Percentiles rank a stretch among this genome's conserved stretches.
These are phyloP conservation scores for Pangasius larnaudii DNA, from an alignment of 2,797 vertebrate species.

Conservation along the genomic window DNA sequence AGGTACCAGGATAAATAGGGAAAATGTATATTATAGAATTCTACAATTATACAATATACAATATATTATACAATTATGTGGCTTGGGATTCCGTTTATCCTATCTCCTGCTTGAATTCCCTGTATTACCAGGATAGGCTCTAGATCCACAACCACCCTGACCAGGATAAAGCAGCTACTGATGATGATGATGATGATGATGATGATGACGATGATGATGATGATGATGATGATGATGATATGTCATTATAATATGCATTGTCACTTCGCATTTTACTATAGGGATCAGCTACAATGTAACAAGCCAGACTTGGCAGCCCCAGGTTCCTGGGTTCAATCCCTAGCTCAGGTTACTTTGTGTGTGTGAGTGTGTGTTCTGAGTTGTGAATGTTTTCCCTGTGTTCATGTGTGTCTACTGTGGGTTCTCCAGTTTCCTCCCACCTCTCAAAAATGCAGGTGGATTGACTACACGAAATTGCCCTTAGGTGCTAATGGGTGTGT, in stretches of 20 bases:
- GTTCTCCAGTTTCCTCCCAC: neutral
- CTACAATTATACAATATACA: neutral
- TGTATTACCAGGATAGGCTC: neutral
- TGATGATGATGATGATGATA: neutral
- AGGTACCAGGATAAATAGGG: neutral
- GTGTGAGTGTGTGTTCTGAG: neutral
- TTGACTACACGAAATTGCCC: neutral
- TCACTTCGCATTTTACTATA: neutral
- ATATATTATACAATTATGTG: neutral
- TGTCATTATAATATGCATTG: neutral
- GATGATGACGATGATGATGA: neutral
- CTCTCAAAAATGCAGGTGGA: neutral
- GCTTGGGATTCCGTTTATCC: neutral
- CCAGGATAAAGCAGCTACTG: neutral
- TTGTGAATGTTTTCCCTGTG: neutral
- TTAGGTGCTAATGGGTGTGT: neutral
- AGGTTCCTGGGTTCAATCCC: neutral
- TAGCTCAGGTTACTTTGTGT: neutral
- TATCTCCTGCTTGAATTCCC: neutral
- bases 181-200: constrained; percentile 7
- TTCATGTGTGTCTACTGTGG: neutral
- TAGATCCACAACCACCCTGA: neutral
- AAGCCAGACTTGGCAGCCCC: neutral
- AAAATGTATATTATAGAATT: neutral
- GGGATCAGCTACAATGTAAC: neutral